Evolutionary conservation across 2,797 vertebrate genomes (phyloP).

Genomic region (Acanthurus lineatus): DNA sequence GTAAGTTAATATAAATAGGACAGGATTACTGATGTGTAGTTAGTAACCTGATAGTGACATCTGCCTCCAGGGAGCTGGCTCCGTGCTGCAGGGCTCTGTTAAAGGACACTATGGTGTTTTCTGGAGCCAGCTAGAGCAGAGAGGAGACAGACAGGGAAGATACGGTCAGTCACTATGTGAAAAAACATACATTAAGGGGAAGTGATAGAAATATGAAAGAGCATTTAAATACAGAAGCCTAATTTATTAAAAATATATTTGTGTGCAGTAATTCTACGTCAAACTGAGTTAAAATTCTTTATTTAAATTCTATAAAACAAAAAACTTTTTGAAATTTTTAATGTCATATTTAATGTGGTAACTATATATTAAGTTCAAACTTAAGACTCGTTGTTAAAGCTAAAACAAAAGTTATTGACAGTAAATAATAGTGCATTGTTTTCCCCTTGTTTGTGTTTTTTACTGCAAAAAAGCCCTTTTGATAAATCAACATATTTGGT

Average conservation of each 20-base stretch:
- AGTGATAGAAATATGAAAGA: neutral
- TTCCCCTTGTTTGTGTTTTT: too few relatives aligned
- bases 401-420: too few relatives aligned
- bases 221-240: neutral
- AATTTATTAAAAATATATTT: neutral
- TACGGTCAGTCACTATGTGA: constrained; percentile 29
- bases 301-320: neutral
- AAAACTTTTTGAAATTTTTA: neutral
- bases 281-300: neutral
- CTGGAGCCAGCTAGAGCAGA: constrained; percentile 90
- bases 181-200: neutral
- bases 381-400: too few relatives aligned
- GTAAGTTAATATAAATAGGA: constrained; percentile 15
- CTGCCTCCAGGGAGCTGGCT: constrained; percentile 90
- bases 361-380: too few relatives aligned
- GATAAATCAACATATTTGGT: too few relatives aligned
- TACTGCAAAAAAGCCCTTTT: neutral
- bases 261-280: neutral
- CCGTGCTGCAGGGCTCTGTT: constrained; percentile 93
- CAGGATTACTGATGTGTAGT: constrained; percentile 16
- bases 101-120: constrained; percentile 97
- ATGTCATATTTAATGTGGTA: too few relatives aligned
- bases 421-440: too few relatives aligned
- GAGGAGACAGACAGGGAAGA: constrained; percentile 21
- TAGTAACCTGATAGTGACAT: constrained; percentile 91